These are phyloP conservation scores for Drosophila cognata DNA, from an alignment of 2,888 invertebrate species.

Conservation along the genomic window DNA sequence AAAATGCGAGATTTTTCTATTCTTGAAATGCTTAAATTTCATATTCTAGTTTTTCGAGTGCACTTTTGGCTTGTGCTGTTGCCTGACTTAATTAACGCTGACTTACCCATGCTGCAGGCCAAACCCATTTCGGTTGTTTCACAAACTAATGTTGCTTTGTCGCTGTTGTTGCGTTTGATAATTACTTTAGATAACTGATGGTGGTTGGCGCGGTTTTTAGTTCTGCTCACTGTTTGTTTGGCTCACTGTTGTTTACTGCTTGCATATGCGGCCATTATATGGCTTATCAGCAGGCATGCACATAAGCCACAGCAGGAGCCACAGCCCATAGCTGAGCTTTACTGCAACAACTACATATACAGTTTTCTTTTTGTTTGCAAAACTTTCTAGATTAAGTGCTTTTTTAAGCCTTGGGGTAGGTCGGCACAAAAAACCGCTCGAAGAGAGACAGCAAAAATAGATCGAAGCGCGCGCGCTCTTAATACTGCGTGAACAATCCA, in stretches of 20 bases:
- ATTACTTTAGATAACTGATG: slow-evolving; percentile 77
- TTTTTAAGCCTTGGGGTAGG: slow-evolving; percentile 54
- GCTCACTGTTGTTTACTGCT: slow-evolving; percentile 24
- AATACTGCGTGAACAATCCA: slow-evolving; percentile 23
- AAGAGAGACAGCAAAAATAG: not conserved
- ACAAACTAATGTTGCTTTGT: slow-evolving; percentile 29
- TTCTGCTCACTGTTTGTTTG: slow-evolving; percentile 20
- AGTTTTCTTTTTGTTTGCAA: slow-evolving; percentile 15
- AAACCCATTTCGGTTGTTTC: slow-evolving; percentile 23
- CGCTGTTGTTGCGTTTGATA: slow-evolving; percentile 57
- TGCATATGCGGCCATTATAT: slow-evolving; percentile 68
- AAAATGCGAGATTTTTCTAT: not conserved
- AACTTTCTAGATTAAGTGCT: slow-evolving; percentile 54
- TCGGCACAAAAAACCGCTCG: slow-evolving; percentile 31
- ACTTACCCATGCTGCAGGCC: slow-evolving; percentile 53
- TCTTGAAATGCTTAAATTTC: not conserved
- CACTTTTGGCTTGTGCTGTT: slow-evolving; percentile 30
- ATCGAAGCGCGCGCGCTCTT: not conserved
- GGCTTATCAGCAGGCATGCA: slow-evolving; percentile 64
- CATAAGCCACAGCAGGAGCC: slow-evolving; percentile 43
- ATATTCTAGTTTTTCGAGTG: slow-evolving; percentile 21
- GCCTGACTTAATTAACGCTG: slow-evolving; percentile 71
- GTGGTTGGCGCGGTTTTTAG: slow-evolving; percentile 51
- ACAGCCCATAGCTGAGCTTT: slow-evolving; percentile 29
- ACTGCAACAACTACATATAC: slow-evolving; percentile 1